Base-by-base conservation (phyloP, 37 sponge, comb jelly and placozoan genomes). In the Haliclona indistincta region DNA sequence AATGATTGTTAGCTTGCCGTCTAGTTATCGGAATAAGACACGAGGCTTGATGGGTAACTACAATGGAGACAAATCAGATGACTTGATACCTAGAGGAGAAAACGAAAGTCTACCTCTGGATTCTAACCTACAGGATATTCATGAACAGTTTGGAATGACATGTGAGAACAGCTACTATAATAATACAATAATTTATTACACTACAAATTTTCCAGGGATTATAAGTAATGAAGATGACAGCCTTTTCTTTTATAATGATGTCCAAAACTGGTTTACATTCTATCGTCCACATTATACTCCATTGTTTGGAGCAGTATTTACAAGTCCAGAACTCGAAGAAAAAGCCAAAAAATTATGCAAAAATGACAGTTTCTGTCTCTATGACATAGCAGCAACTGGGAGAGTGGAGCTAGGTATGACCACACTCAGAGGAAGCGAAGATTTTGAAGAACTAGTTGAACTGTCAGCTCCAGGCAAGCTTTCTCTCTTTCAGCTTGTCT, bases 121-220 rank as follows among this genome's bases (percentile, higher is more conserved):
- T 35, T 79, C 80, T 2, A 41, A 70, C 10, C 8, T 79, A 39
- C 63, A 79, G 54, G 44, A 53, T n/a, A 79, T 79, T 26, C 80
- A 79, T 56, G 17, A 68, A 6, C 13, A 54, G 38, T 79, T 79
- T 69, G 80, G 80, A 4, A 58, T 79, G n/a, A 70, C 80, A 70
- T 79, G 80, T 79, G 32, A n/a, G n/a, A n/a, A n/a, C n/a, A n/a
- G n/a, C n/a, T n/a, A n/a, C n/a, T n/a, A n/a, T n/a, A n/a, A n/a
- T n/a, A n/a, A n/a, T n/a, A n/a, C n/a, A n/a, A n/a, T n/a, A n/a
- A n/a, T n/a, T n/a, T n/a, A n/a, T n/a, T n/a, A n/a, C n/a, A n/a
- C n/a, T n/a, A n/a, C n/a, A n/a, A n/a, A n/a, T n/a, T n/a, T n/a
- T 76, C 1, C 30, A 88, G 88, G 88, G 88, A 88, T 88, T 63